Evolutionary conservation across 2,888 invertebrate genomes (phyloP).

Genomic region (Stenodera caucasica): DNA sequence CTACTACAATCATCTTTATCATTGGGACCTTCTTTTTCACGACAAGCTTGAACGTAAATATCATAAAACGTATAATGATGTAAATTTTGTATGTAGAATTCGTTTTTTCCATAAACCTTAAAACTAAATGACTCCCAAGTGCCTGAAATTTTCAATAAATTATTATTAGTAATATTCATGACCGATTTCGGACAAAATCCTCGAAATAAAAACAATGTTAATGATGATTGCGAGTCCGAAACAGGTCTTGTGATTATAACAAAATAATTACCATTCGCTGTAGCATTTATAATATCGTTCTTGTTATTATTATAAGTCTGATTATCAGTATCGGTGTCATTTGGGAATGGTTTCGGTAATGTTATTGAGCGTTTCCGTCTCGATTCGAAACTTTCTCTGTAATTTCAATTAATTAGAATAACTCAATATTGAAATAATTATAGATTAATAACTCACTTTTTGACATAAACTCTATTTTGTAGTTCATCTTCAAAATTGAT

Average conservation of each 20-base stretch:
- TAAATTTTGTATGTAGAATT: conserved; percentile 63
- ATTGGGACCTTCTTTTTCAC: conserved; percentile 60
- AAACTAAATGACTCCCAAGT: conserved; percentile 44
- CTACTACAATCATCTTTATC: conserved; percentile 59
- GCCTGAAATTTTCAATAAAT: conserved; percentile 19
- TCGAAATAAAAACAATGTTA: too few species aligned
- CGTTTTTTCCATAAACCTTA: conserved; percentile 48
- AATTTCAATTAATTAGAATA: neutral
- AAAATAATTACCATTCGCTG: conserved; percentile 35
- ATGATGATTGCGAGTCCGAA: too few species aligned
- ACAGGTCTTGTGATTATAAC: too few species aligned
- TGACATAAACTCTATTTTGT: conserved; percentile 74
- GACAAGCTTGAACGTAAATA: conserved; percentile 76
- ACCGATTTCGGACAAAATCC: too few species aligned
- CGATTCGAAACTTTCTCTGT: conserved; percentile 7
- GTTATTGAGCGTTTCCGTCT: conserved; percentile 18
- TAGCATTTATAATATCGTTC: conserved; percentile 37
- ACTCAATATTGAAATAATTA: too few species aligned
- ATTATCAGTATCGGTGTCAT: conserved; percentile 25
- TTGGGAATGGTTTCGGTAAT: conserved; percentile 26
- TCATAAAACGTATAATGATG: conserved; percentile 79
- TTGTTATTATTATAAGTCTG: conserved; percentile 24
- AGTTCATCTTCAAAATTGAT: conserved; percentile 79
- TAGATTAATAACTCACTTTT: conserved; percentile 48
- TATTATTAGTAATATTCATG: too few species aligned